These are phyloP conservation scores for Opisthocomus hoazin DNA, from an alignment of 2,113 vertebrate genomes.

Conservation along the genomic window DNA sequence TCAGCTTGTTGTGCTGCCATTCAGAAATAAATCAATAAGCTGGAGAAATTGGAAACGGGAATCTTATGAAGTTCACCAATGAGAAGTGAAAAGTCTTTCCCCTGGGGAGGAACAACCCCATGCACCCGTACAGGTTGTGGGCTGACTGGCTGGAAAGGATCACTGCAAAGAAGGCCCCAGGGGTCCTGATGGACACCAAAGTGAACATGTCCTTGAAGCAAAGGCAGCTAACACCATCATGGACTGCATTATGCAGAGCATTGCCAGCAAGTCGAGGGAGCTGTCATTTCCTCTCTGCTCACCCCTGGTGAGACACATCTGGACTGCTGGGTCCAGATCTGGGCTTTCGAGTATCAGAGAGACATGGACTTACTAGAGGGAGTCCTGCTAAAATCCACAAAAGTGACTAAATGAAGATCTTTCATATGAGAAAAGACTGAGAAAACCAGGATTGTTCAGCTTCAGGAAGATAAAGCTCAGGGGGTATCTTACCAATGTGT, in stretches of 20 bases:
- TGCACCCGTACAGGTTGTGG: rapidly evolving
- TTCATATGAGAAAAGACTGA: not conserved
- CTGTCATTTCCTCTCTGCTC: not conserved
- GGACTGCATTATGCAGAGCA: not conserved
- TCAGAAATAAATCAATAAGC: not conserved
- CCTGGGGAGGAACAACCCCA: not conserved
- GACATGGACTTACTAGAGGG: not conserved
- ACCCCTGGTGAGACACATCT: too few relatives aligned
- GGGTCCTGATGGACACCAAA: not conserved
- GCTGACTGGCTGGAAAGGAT: not conserved
- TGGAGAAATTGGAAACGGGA: not conserved
- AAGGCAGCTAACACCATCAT: not conserved
- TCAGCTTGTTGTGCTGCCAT: not conserved
- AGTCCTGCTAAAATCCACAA: not conserved
- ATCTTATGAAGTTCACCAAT: not conserved
- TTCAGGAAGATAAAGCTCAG: not conserved
- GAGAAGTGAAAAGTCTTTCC: not conserved
- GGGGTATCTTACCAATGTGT: not conserved
- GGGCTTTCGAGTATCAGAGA: not conserved
- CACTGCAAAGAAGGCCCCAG: not conserved
- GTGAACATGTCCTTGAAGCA: not conserved
- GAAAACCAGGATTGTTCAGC: not conserved
- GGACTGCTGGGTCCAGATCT: not conserved
- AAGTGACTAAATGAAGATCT: not conserved
- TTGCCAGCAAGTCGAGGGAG: not conserved